Evolutionary conservation across 2,797 vertebrate genomes (phyloP).

Genomic region (Bucorvus abyssinicus): DNA sequence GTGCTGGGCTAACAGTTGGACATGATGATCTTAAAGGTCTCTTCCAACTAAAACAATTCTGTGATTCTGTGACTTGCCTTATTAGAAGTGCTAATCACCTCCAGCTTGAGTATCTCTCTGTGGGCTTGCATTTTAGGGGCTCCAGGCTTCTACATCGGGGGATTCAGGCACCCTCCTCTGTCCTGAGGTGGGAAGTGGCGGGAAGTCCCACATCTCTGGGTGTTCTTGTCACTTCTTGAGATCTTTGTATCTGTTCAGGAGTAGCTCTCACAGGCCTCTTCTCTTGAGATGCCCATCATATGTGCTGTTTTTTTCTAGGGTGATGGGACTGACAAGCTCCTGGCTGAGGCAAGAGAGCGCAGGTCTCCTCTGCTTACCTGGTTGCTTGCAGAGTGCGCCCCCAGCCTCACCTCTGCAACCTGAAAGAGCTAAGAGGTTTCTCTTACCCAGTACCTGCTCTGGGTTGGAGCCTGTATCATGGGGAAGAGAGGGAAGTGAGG

Average conservation of each 20-base stretch:
- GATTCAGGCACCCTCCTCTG: rapidly evolving
- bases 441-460: background rate
- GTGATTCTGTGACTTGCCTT: too few relatives aligned
- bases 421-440: background rate
- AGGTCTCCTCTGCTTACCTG: background rate
- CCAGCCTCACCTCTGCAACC: background rate
- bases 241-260: background rate
- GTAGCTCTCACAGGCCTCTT: background rate
- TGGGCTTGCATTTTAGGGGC: background rate
- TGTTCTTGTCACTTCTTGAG: background rate
- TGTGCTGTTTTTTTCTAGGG: background rate
- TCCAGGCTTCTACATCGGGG: background rate
- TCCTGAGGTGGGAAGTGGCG: background rate
- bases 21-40: too few relatives aligned
- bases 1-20: too few relatives aligned
- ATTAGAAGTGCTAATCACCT: background rate
- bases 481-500: background rate
- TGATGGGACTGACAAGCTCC: background rate
- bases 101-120: background rate
- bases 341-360: background rate
- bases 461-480: background rate
- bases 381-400: rapidly evolving
- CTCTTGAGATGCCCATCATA: background rate
- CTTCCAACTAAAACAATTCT: too few relatives aligned
- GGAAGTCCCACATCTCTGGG: background rate